Evolutionary conservation across 2,113 vertebrate species (phyloP), one percentile per base, ranked within the genome.

Genomic region (Serilophus lunatus): DNA sequence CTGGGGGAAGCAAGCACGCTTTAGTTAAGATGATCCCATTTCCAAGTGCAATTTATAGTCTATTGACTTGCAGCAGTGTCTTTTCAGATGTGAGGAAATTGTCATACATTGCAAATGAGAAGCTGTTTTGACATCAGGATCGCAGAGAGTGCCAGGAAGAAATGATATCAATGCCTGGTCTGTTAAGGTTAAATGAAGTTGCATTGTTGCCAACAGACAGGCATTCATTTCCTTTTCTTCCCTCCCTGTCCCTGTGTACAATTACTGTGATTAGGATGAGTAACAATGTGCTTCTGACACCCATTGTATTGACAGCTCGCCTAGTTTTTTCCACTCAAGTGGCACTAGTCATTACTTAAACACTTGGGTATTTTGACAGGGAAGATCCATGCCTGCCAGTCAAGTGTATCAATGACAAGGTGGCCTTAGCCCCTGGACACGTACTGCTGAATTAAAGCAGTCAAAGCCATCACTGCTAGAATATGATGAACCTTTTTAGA

Each of bases 31-130:
- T 96, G 98, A 98, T 98, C 95, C 98, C 97, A 97, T 98, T 98
- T 98, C 98, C 98, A 98, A 98, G 98, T 97, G 98, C 98, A 99
- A 99, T 99, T 99, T 99, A 98, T 99, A 98, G 98, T 99, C 99
- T 98, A 99, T 99, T 99, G 99, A 99, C 98, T 98, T 97, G 98
- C 98, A 98, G 98, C 98, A 97, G 97, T 98, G 98, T 99, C 98
- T 98, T 98, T 98, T 98, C 98, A 98, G 97, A 98, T 98, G 96
- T 97, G 98, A 98, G 99, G 98, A 99, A 99, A 99, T 99, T 99
- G 99, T 99, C 98, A 98, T 98, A 98, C 98, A 98, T 99, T 98
- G 98, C 98, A 99, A 99, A 99, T 99, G 98, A 99, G 99, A 99
- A 99, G 98, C 97, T 98, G 96, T 98, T 98, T 98, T 99, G 99